These are phyloP conservation scores for Laticauda laticaudata DNA, from an alignment of 2,113 vertebrate genomes.

Conservation along the genomic window DNA sequence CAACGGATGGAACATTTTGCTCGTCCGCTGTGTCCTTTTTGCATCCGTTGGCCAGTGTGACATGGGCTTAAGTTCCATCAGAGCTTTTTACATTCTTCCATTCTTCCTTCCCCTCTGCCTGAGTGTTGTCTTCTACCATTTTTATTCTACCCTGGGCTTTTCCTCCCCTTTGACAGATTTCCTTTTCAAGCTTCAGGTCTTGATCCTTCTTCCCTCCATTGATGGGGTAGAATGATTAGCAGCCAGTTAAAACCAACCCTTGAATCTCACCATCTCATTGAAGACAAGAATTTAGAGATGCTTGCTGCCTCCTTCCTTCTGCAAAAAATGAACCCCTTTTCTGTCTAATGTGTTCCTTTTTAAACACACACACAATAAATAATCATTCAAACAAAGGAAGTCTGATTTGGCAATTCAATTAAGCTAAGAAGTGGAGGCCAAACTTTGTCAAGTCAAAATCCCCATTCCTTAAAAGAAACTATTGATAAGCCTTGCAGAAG, in stretches of 20 bases:
- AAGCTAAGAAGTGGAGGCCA: background rate
- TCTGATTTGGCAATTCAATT: background rate
- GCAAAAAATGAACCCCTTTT: background rate
- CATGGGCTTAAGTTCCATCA: no score
- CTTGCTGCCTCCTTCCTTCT: background rate
- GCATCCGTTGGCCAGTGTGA: no score
- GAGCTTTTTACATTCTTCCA: background rate
- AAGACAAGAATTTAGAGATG: background rate
- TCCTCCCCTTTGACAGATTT: background rate
- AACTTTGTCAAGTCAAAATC: no score
- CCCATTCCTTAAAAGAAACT: no score
- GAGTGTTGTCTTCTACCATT: background rate
- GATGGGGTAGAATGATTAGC: background rate
- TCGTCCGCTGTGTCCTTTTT: no score
- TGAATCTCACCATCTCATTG: background rate
- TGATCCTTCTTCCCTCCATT: background rate
- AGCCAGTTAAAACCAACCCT: background rate
- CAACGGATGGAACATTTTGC: no score
- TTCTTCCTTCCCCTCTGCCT: background rate
- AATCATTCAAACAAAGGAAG: background rate
- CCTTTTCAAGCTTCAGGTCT: background rate
- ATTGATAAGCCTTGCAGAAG: background rate
- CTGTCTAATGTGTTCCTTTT: no score
- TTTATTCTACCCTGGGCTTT: background rate
- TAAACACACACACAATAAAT: background rate